Evolutionary conservation across 64 coral and sea anemone genomes (phyloP).

Genomic region (Platygyra sinensis): DNA sequence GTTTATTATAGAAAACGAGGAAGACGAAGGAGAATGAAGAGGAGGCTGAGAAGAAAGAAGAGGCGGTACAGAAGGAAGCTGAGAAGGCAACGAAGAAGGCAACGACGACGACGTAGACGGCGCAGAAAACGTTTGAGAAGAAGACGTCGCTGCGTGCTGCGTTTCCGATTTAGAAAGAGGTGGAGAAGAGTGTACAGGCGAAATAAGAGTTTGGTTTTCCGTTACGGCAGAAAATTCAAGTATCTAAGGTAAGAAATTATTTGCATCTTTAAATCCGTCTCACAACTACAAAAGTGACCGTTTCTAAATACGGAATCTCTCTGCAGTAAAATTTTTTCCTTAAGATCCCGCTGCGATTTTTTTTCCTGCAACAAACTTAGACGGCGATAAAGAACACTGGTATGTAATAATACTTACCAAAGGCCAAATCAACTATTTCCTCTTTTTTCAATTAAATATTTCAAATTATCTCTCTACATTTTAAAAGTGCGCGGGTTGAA

Average conservation of each 20-base stretch:
- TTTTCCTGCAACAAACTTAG: too few relatives aligned
- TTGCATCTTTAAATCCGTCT: neutral
- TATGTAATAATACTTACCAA: too few relatives aligned
- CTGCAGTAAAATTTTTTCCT: too few relatives aligned
- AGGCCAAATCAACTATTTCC: too few relatives aligned
- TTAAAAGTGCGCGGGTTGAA: too few relatives aligned
- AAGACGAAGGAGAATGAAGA: neutral
- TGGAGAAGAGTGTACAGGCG: neutral
- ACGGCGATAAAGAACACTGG: too few relatives aligned
- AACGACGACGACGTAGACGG: conserved; percentile 3
- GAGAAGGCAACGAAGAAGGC: conserved; percentile 12
- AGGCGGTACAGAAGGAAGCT: conserved; percentile 4
- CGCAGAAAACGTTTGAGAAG: neutral
- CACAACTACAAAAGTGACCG: too few relatives aligned
- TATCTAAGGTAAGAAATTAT: conserved; percentile 6
- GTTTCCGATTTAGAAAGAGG: neutral
- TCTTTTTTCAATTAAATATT: too few relatives aligned
- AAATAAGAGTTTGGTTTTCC: neutral
- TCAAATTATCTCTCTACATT: too few relatives aligned
- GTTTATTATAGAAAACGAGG: neutral
- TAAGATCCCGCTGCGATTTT: too few relatives aligned
- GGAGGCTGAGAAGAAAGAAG: neutral
- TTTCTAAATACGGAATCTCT: too few relatives aligned
- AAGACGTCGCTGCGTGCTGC: conserved; percentile 3
- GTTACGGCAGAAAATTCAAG: neutral